These are phyloP conservation scores for Sorex araneus DNA, from an alignment of 2,113 vertebrate genomes.

Conservation along the genomic window DNA sequence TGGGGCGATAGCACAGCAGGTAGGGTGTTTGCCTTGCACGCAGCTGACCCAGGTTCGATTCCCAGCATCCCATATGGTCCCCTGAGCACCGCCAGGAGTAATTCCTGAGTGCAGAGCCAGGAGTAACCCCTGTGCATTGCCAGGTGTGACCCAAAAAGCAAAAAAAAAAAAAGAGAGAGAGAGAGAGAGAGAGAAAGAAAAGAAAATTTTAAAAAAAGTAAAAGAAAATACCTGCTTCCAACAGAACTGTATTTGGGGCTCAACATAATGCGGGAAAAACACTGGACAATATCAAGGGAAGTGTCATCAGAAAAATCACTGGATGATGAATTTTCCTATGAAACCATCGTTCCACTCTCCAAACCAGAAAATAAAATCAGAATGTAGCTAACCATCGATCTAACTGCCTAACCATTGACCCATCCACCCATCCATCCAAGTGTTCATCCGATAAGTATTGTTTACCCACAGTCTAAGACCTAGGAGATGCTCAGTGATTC, in stretches of 20 bases:
- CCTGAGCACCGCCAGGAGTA: too few relatives aligned
- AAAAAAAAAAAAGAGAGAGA: too few relatives aligned
- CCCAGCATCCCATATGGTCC: too few relatives aligned
- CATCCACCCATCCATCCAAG: not conserved
- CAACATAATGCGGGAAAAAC: not conserved
- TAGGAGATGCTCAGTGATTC: constrained; percentile 16
- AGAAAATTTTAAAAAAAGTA: too few relatives aligned
- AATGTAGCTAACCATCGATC: constrained; percentile 1
- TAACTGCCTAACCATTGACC: not conserved
- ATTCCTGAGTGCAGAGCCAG: too few relatives aligned
- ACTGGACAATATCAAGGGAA: not conserved
- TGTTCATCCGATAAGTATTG: not conserved
- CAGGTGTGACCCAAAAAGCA: too few relatives aligned
- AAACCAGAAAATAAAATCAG: constrained; percentile 53
- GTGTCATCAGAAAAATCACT: not conserved
- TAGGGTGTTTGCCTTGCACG: too few relatives aligned
- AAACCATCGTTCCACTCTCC: constrained; percentile 43
- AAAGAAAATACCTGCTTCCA: not conserved
- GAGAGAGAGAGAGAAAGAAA: too few relatives aligned
- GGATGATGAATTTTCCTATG: constrained; percentile 9
- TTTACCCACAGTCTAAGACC: not conserved
- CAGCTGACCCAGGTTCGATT: too few relatives aligned
- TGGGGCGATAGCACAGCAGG: too few relatives aligned
- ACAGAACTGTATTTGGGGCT: not conserved
- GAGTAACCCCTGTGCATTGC: too few relatives aligned